Evolutionary conservation across 2,888 invertebrate species (phyloP).

Genomic region (Gymnoscelis rufifasciata): DNA sequence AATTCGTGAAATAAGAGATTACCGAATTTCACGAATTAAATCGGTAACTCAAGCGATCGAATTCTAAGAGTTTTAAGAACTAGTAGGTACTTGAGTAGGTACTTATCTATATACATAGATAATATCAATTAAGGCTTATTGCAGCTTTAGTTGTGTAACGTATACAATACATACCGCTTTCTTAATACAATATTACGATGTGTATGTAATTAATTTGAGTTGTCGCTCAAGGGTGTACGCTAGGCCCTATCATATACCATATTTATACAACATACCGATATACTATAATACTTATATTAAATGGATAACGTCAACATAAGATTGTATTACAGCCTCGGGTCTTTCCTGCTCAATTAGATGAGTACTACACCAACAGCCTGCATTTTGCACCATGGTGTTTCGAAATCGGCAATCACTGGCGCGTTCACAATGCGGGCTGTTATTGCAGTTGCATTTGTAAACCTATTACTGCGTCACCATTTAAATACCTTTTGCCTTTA

Average conservation of each 20-base stretch:
- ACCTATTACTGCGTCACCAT: constrained; percentile 24
- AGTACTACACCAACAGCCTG: constrained; percentile 21
- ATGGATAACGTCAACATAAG: neutral
- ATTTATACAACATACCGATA: too few relatives aligned
- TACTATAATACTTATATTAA: neutral
- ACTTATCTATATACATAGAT: too few relatives aligned
- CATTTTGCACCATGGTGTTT: constrained; percentile 35
- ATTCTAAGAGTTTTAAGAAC: too few relatives aligned
- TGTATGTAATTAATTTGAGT: too few relatives aligned
- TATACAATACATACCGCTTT: too few relatives aligned
- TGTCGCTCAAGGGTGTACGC: neutral
- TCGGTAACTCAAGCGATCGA: too few relatives aligned
- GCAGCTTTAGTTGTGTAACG: too few relatives aligned
- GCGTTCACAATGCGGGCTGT: constrained; percentile 70
- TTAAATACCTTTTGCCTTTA: constrained; percentile 11
- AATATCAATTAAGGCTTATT: too few relatives aligned
- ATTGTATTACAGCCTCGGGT: neutral
- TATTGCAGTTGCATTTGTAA: constrained; percentile 57
- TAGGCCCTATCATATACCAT: neutral
- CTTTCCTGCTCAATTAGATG: constrained; percentile 3
- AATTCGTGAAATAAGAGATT: too few relatives aligned
- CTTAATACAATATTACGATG: too few relatives aligned
- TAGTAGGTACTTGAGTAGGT: too few relatives aligned
- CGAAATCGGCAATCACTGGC: constrained; percentile 54
- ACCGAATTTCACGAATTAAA: too few relatives aligned